Percentiles rank a stretch among this genome's conserved stretches.
Conservation (phyloP, 1,140 invertebrate species). For the Drosophila setifemur region DNA sequence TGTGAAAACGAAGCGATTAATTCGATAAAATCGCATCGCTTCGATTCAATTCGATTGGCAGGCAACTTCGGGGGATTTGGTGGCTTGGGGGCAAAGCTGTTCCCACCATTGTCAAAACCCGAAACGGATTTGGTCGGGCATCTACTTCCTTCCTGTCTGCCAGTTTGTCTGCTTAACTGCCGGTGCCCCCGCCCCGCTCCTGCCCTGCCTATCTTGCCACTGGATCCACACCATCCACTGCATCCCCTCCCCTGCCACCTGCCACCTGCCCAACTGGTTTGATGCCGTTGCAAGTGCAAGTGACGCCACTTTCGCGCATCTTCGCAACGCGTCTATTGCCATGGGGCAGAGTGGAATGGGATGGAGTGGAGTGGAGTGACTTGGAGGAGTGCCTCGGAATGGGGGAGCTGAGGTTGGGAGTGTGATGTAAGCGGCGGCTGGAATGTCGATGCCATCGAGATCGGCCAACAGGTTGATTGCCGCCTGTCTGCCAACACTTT, state of each 20-base stretch:
- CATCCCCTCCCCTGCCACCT: not conserved
- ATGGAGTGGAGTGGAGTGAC: not conserved
- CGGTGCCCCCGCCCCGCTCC: not conserved
- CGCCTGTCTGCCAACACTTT: constrained; percentile 35
- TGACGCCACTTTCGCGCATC: constrained; percentile 66
- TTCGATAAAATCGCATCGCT: not conserved
- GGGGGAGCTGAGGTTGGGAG: not conserved
- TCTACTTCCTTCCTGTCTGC: constrained; percentile 46
- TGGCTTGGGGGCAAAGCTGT: not conserved
- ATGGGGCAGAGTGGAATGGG: constrained; percentile 2
- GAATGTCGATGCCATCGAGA: constrained; percentile 32
- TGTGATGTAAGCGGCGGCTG: constrained; percentile 51
- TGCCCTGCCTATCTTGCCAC: not conserved
- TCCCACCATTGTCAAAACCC: constrained; percentile 33
- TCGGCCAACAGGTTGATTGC: constrained; percentile 45
- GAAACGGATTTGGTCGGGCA: constrained; percentile 6
- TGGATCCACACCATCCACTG: not conserved
- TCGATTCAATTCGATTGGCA: constrained; percentile 2
- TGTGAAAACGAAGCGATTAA: too few species aligned
- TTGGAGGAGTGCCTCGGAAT: not conserved
- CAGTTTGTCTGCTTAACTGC: constrained; percentile 2
- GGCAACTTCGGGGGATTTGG: too few species aligned
- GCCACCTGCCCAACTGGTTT: constrained; percentile 39
- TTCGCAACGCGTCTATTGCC: constrained; percentile 45
- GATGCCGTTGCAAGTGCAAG: constrained; percentile 52